Conservation (phyloP, 2,888 invertebrate species). For the Pyrochroa serraticornis region DNA sequence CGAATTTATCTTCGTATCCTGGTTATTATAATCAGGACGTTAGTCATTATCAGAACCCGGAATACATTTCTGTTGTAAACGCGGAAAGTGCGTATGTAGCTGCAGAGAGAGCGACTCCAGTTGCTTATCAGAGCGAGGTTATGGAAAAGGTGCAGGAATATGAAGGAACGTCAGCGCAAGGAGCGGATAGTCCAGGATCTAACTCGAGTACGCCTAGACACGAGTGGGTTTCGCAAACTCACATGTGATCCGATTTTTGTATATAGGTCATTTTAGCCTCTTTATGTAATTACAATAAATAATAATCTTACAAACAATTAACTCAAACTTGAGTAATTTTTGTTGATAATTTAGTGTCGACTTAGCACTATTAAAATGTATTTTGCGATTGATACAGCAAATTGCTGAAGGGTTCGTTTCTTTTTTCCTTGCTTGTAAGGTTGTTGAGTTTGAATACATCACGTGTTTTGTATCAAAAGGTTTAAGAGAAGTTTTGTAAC, state of each 20-base stretch:
- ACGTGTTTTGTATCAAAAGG: too few relatives aligned
- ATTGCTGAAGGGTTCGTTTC: too few relatives aligned
- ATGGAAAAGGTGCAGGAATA: conserved; percentile 41
- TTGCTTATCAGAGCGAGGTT: conserved; percentile 46
- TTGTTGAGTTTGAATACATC: too few relatives aligned
- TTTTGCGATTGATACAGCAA: too few relatives aligned
- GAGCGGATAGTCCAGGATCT: conserved; percentile 46
- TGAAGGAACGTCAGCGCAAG: conserved; percentile 36
- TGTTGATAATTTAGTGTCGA: too few relatives aligned
- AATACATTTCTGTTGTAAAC: conserved; percentile 52
- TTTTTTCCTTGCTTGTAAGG: too few relatives aligned
- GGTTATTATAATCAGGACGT: conserved; percentile 54
- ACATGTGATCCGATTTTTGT: conserved; percentile 28
- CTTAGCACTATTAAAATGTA: too few relatives aligned
- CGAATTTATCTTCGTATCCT: conserved; percentile 52
- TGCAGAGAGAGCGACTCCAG: conserved; percentile 42
- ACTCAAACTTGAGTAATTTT: too few relatives aligned
- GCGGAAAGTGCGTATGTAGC: conserved; percentile 47
- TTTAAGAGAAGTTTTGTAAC: too few relatives aligned
- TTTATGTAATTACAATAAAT: neutral
- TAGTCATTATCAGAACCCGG: conserved; percentile 52
- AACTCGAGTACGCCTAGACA: conserved; percentile 46
- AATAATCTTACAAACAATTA: too few relatives aligned
- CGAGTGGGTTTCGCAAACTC: conserved; percentile 49
- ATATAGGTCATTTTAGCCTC: conserved; percentile 8